Percentiles rank a stretch among this genome's conserved stretches.
Evolutionary conservation across 2,888 invertebrate genomes (phyloP).

Genomic region (Chrysotoxum bicinctum): DNA sequence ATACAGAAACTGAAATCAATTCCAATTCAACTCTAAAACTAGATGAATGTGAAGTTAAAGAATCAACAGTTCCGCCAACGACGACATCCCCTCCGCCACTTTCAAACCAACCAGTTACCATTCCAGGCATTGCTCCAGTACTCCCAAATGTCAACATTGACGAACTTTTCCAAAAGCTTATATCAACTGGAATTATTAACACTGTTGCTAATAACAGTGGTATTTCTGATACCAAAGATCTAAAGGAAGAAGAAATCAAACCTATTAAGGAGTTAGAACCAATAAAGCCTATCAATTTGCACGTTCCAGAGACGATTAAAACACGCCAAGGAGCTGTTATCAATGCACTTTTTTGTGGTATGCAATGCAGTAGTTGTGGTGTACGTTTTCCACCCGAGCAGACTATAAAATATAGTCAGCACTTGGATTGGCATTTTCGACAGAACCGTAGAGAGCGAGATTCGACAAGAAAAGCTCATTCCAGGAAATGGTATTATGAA

Average conservation of each 20-base stretch:
- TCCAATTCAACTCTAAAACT: conserved; percentile 73
- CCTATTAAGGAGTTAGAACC: conserved; percentile 77
- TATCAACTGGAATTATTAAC: conserved; percentile 91
- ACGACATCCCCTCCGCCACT: conserved; percentile 85
- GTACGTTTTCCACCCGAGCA: conserved; percentile 95
- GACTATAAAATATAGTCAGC: conserved; percentile 94
- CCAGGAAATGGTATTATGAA: conserved; percentile 95
- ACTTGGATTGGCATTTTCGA: conserved; percentile 99
- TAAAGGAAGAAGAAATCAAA: conserved; percentile 78
- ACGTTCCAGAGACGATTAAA: conserved; percentile 88
- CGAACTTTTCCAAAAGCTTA: conserved; percentile 92
- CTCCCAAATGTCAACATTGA: conserved; percentile 86
- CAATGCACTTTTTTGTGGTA: conserved; percentile 89
- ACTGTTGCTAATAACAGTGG: conserved; percentile 73
- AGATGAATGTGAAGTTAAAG: conserved; percentile 57
- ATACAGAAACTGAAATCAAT: not conserved
- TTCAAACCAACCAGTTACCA: conserved; percentile 81
- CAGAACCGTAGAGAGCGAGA: conserved; percentile 95
- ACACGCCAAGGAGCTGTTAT: conserved; percentile 88
- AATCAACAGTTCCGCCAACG: conserved; percentile 79
- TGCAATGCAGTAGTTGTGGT: conserved; percentile 98
- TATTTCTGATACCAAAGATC: conserved; percentile 31
- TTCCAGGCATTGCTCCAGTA: conserved; percentile 68
- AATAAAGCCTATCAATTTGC: conserved; percentile 86
- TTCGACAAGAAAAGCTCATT: conserved; percentile 91